Base-by-base conservation (phyloP, 2,888 invertebrate genomes). In the Cactoblastis cactorum region DNA sequence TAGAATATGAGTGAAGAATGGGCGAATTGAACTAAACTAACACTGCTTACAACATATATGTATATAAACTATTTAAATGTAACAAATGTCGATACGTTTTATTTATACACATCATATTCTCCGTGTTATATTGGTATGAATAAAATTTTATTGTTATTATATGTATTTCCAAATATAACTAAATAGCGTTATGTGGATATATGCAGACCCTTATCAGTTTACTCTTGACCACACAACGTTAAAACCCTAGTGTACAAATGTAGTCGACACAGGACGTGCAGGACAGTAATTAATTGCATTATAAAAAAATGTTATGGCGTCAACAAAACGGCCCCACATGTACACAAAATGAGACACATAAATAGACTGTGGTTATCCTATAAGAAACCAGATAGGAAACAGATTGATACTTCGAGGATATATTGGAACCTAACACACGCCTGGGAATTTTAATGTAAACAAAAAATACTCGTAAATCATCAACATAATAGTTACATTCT, bases 401-500 rank as follows among this genome's bases (percentile, higher is more conserved):
- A 43, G n/a, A 17, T 28, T 28, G 28, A 28, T 43, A 43, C 32
- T 63, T 59, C 51, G 34, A 57, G 59, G 56, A 67, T 67, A 65
- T 61, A 58, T 54, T 61, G 58, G 60, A 73, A 71, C 69, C 69
- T 70, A 54, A 68, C 77, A 77, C 74, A 77, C 67, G 73, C 74
- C 68, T 71, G 65, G 63, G 71, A 77, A 80, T 75, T 77, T 71
- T 61, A 81, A 82, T 71, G 72, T 79, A 83, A 83, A 86, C 84
- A 80, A 58, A 59, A 76, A 65, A 74, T 71, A 73, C 67, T 74
- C 77, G 78, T 87, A 86, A 87, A 85, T 86, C 84, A 79, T 52
- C 70, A 63, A 63, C 69, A 63, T 81, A 83, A 84, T 84, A 84
- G 83, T 84, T 77, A 80, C 72, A 78, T 69, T 78, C 80, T 74